A percentile compares a stretch with the other conserved stretches of the same genome.
Conservation (phyloP, 1,140 invertebrate genomes). For the Dendroctonus ponderosae region DNA sequence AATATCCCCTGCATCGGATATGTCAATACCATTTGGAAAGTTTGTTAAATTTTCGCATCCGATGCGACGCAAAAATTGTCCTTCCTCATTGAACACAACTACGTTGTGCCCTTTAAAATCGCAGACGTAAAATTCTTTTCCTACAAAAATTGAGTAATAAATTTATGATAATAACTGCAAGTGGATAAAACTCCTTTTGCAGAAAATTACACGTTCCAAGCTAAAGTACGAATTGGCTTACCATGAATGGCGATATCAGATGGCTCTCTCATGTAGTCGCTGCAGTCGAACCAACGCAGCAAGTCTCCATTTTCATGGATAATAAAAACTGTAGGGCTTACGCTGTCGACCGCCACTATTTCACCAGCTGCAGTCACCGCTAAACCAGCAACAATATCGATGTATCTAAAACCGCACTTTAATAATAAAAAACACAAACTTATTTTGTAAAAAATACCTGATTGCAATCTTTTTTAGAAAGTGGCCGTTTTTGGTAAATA, state of each 20-base stretch:
- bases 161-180: too few species aligned
- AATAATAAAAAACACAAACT: not conserved
- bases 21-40: constrained; percentile 97
- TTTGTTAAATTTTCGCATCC: constrained; percentile 94
- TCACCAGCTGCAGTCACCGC: constrained; percentile 87
- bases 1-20: constrained; percentile 93
- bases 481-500: constrained; percentile 85
- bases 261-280: constrained; percentile 94
- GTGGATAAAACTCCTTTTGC: too few species aligned
- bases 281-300: constrained; percentile 94
- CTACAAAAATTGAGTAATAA: constrained; percentile 52
- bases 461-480: constrained; percentile 92
- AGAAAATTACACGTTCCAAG: too few species aligned
- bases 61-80: constrained; percentile 86
- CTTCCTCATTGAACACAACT: constrained; percentile 90
- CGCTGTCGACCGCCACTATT: constrained; percentile 96
- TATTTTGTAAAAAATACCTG: constrained; percentile 47
- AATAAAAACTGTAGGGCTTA: constrained; percentile 94
- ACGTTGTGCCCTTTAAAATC: constrained; percentile 98
- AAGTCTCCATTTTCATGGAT: constrained; percentile 88
- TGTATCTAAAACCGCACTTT: constrained; percentile 58
- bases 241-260: constrained; percentile 94
- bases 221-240: constrained; percentile 48
- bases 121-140: constrained; percentile 94
- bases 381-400: constrained; percentile 95